Evolutionary conservation across 2,797 vertebrate species (phyloP), one percentile per base, ranked within the genome.

Genomic region (Melanotaenia nigrans): DNA sequence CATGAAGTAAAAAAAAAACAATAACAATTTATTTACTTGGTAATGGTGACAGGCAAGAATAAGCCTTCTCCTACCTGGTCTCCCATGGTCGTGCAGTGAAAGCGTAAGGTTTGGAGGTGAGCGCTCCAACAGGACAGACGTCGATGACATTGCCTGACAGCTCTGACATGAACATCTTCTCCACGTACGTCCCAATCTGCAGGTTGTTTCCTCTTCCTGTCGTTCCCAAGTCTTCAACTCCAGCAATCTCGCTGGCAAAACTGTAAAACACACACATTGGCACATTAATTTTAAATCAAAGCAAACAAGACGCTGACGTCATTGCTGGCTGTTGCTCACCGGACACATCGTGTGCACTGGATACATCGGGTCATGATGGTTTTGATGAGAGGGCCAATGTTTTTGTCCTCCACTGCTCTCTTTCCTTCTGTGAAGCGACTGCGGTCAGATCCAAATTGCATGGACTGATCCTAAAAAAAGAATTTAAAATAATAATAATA

Each of bases 111-210:
- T 99, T 99, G 60, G 97, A 99, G 0, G 98, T 99, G 73, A 99
- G 95, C 1, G 98, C 98, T 65, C 98, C 98, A 0, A 99, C 98
- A 10, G 98, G 98, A 79, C 98, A 99, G 75, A 99, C 93, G 20
- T 99, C 98, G 66, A 99, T 99, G 14, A 99, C 81, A 57, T 99
- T 99, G 11, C 97, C 98, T 1, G 98, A 99, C 68, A 99, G 80
- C 86, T 99, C 98, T 0, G 98, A 99, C 97, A 97, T 97, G 88
- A 99, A 99, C 97, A 99, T 99, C 92, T 99, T 99, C 90, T 99
- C 98, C 75, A 99, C 94, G 0, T 99, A 99, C 4, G 96, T 99
- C 49, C 98, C 98, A 64, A 99, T 97, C 95, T 99, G 95, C 93
- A 99, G 95, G 61, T 95, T 94, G 30, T 99, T 98, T 75, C 98